phyloP scores from a whole-genome alignment of 2,888 invertebrate genomes.

The Encarsia formosa region DNA sequence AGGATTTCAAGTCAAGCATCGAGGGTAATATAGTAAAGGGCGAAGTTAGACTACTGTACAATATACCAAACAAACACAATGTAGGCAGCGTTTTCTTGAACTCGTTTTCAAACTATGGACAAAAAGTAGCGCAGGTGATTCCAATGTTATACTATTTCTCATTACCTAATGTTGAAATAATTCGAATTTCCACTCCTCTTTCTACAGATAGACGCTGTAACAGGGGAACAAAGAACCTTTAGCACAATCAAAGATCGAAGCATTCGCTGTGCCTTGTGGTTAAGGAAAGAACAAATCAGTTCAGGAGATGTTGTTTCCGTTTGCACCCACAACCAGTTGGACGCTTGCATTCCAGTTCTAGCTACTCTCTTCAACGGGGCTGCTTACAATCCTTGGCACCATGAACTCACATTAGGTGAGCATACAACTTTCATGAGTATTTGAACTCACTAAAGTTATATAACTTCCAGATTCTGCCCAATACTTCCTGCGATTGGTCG shows the following conservation, averaged over 20 bases:
- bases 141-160: too few species aligned
- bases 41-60: too few species aligned
- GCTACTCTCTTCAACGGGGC: conserved; percentile 37
- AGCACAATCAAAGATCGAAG: conserved; percentile 33
- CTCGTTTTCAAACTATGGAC: too few species aligned
- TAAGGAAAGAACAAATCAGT: conserved; percentile 35
- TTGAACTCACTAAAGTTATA: neutral
- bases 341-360: conserved; percentile 36
- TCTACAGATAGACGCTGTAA: conserved; percentile 35
- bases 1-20: too few species aligned
- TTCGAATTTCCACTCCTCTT: too few species aligned
- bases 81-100: too few species aligned
- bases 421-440: neutral
- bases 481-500: conserved; percentile 32
- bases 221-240: conserved; percentile 33
- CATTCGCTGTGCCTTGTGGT: conserved; percentile 41
- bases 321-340: conserved; percentile 38
- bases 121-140: too few species aligned
- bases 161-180: too few species aligned
- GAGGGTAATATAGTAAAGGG: too few species aligned
- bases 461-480: conserved; percentile 32
- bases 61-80: too few species aligned
- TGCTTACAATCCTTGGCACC: conserved; percentile 39
- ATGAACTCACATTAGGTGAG: conserved; percentile 34
- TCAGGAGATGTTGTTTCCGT: conserved; percentile 35